Base-by-base conservation (phyloP, 2,113 vertebrate species). In the Phrynosoma blainvillii region DNA sequence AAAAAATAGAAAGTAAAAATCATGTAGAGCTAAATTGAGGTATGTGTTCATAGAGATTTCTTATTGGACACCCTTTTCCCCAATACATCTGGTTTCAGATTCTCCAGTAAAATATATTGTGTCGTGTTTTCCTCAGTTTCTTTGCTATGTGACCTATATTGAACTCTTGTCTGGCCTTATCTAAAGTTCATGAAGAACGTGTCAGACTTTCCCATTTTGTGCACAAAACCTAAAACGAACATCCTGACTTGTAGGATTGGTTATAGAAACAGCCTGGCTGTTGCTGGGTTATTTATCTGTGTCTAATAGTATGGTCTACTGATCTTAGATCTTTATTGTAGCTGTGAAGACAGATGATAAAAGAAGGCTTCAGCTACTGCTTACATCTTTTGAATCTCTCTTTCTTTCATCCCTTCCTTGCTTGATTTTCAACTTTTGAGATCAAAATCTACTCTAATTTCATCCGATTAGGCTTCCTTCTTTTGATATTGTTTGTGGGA, bases 231-330 rank as follows among this genome's bases (percentile, higher is more conserved):
- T 80, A 90, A 81, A 32, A 81, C 47, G 14, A 16, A 56, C 71
- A 56, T 77, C 78, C 91, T 87, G 89, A 56, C 70, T 92, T 78
- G 2, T 87, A 88, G 82, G 85, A 59, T 87, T 16, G 65, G 62
- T 73, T 20, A 84, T 88, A 85, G 91, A 92, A 92, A 90, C 83
- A 93, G 83, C 59, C 88, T 84, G 79, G 71, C 87, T 87, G 85
- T 84, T 76, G 81, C 78, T 77, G 82, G 89, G 91, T 92, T 95
- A 92, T 95, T 90, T 95, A 90, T 94, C 93, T 94, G 78, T 87
- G 76, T 89, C 92, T 94, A 93, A 92, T 93, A 93, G 89, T 66
- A 83, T 87, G 90, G 91, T 92, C 84, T 10, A 6, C 79, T 93
- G 90, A 93, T 85, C 88, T 90, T 81, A 76, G 82, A 81, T 91